A percentile compares a stretch with the other conserved stretches of the same genome.
phyloP scores from a whole-genome alignment of 2,888 invertebrate genomes.

The Trileptium ribeirensis region DNA sequence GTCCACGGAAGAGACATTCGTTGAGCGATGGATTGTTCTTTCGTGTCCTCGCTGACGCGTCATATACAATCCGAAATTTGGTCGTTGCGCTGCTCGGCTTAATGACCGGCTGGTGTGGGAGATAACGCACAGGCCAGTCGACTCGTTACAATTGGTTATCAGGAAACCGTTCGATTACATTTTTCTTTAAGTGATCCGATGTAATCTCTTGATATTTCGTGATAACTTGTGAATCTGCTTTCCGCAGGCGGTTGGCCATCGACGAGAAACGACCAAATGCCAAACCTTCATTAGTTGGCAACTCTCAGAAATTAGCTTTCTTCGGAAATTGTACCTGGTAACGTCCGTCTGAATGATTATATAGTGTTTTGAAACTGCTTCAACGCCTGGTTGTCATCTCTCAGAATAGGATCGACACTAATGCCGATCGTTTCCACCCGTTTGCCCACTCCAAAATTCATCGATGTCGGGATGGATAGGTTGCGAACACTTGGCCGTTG shows the following conservation, averaged over 20 bases:
- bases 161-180: constrained; percentile 26
- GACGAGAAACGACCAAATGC: neutral
- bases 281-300: neutral
- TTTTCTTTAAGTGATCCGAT: constrained; percentile 14
- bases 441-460: too few species aligned
- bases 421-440: neutral
- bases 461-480: too few species aligned
- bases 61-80: constrained; percentile 39
- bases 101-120: constrained; percentile 32
- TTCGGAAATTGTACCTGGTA: too few species aligned
- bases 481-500: too few species aligned
- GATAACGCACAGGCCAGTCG: constrained; percentile 26
- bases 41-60: constrained; percentile 30
- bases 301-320: neutral
- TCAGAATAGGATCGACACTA: neutral
- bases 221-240: constrained; percentile 5
- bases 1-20: constrained; percentile 33
- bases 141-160: neutral
- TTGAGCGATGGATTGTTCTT: constrained; percentile 26
- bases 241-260: neutral
- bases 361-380: neutral
- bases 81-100: constrained; percentile 26
- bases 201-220: constrained; percentile 20
- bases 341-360: neutral
- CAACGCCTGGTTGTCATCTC: neutral